Base-by-base conservation (phyloP, 2,113 vertebrate species). In the Corynorhinus townsendii region DNA sequence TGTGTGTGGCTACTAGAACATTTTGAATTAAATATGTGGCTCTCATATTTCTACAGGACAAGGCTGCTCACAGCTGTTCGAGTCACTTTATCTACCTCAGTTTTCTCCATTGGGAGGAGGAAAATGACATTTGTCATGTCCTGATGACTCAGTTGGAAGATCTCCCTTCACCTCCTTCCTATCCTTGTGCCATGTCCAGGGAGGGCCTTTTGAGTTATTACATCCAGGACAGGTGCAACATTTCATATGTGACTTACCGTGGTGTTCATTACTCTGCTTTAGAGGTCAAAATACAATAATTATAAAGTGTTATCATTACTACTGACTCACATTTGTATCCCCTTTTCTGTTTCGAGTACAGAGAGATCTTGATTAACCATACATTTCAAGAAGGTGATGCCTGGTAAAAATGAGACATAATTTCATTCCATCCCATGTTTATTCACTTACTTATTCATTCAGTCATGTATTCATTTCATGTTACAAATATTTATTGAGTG, bases 401-500 rank as follows among this genome's bases (percentile, higher is more conserved):
- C 43, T 77, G 19, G 20, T 81, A 43, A 56, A 56, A 47, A n/a
- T 24, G n/a, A 66, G 92, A 81, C 15, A 43, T 79, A 79, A 89
- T 89, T 73, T 80, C 87, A 15, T 73, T 89, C 56, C 66, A 76
- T 76, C 28, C 38, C 45, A 86, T 86, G 22, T 88, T 95, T 90
- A 87, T 71, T 81, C 43, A 71, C 54, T 92, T 92, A 85, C 11
- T 92, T 38, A 75, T 86, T 89, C 69, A 92, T 43, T 77, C 66
- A 82, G 22, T 69, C 33, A 7, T 87, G 26, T 47, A 66, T 80
- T 89, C 20, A 45, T 33, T 80, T 88, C 33, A 76, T 72, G 30
- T 83, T 84, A 87, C 40, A 87, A 92, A 83, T 82, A 81, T 71
- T 93, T 93, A 81, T 19, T 72, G 72, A 89, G n/a, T 88, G 69